Base-by-base conservation (phyloP, 2,888 invertebrate genomes). In the Onchidella celtica region DNA sequence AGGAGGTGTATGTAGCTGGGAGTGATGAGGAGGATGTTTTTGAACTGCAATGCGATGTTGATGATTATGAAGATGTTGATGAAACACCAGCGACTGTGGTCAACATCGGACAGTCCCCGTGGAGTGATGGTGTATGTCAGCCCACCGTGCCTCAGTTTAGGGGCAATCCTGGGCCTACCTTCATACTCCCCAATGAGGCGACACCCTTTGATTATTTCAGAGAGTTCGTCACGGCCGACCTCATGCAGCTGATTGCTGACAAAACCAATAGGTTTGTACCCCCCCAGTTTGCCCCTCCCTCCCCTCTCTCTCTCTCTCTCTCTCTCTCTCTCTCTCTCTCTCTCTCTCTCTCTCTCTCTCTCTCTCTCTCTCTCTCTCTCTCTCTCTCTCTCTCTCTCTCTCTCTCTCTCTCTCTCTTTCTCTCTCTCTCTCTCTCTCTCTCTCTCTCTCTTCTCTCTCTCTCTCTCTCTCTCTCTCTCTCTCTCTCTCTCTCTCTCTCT, bases 321-420 rank as follows among this genome's bases (percentile, higher is more conserved):
- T 68, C 77, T 77, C 1, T 55, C 68, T 68, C 36, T 68, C 77
- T 68, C 77, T 77, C 68, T 77, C 68, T 77, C 69, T 68, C 75
- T 75, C 75, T 75, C 63, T 75, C 75, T 75, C 75, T 75, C 63
- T 75, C 63, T 63, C 63, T 69, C 69, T 69, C 69, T 69, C 65
- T 65, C 65, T 65, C 65, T 65, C 65, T 65, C 65, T 65, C 65
- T 65, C 65, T 65, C 65, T 65, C 65, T 47, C 2, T 47, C 27
- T 72, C 55, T 47, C 29, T 55, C 29, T 57, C 72, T 73, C 40
- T 63, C 34, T 38, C 27, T 75, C 27, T 63, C 27, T 65, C 29
- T 75, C 38, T 74, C 38, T 74, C 36, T 74, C 63, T 74, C 34
- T 74, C n/a, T 77, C 68, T 69, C 38, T 78, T 14, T 72, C 61